Evolutionary conservation across 2,113 vertebrate genomes (phyloP).

Genomic region (Rhabdomys dilectus): DNA sequence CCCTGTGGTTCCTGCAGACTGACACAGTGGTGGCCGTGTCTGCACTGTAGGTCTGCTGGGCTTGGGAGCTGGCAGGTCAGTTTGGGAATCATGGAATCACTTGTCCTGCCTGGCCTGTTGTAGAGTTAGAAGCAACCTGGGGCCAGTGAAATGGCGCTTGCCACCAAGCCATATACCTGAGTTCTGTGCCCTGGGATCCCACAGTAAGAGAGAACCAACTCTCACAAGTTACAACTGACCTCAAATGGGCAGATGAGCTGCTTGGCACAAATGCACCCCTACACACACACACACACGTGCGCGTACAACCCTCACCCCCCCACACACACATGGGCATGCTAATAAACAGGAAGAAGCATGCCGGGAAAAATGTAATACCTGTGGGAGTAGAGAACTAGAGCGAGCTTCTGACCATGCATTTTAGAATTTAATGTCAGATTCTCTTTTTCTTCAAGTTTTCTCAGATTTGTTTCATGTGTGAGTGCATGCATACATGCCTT

Average conservation of each 20-base stretch:
- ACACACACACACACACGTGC: too few species aligned
- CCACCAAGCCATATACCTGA: background rate
- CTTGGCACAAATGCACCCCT: too few species aligned
- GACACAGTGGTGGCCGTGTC: background rate
- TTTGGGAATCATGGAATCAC: background rate
- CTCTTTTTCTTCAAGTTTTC: background rate
- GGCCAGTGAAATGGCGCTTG: background rate
- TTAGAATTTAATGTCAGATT: background rate
- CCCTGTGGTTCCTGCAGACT: background rate
- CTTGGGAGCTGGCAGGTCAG: background rate
- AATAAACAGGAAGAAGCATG: background rate
- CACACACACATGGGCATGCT: background rate
- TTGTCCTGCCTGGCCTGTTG: background rate
- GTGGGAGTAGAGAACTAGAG: background rate
- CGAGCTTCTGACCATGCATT: background rate
- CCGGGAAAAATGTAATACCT: background rate
- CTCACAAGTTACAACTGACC: background rate
- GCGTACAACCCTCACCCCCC: background rate
- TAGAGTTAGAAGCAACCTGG: background rate
- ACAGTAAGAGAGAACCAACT: background rate
- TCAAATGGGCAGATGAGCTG: too few species aligned
- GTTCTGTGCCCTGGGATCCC: background rate
- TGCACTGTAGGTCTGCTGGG: background rate
- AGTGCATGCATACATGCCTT: background rate
- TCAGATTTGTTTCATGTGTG: background rate